A percentile compares a stretch with the other conserved stretches of the same genome.
Conservation (phyloP, 2,113 vertebrate species). For the Forbesichthys papilliferus region DNA sequence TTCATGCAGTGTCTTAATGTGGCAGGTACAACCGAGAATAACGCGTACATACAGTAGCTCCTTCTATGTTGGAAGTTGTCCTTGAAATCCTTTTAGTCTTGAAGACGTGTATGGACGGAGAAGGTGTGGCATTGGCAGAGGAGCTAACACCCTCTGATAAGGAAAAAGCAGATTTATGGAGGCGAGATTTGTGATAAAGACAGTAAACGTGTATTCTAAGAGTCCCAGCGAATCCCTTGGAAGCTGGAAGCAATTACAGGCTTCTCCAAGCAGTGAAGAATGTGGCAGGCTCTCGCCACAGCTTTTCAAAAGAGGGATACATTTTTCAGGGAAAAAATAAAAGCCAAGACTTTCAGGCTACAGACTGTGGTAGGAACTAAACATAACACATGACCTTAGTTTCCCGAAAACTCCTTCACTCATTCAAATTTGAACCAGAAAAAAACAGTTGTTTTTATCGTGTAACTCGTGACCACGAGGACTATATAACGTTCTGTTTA, state of each 20-base stretch:
- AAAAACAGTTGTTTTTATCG: conserved; percentile 4
- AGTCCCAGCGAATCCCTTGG: conserved; percentile 34
- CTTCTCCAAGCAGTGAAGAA: conserved; percentile 60
- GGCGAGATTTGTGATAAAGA: conserved; percentile 54
- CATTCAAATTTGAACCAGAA: conserved; percentile 31
- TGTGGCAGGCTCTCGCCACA: conserved; percentile 61
- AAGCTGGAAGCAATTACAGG: conserved; percentile 75
- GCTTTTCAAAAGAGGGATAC: conserved; percentile 49
- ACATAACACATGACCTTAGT: conserved; percentile 55
- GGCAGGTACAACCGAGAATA: neutral
- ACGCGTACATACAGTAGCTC: neutral
- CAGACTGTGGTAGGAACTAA: conserved; percentile 51
- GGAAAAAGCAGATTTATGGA: conserved; percentile 20
- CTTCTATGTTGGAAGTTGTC: neutral
- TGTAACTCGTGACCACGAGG: conserved; percentile 1
- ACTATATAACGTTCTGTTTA: conserved; percentile 16
- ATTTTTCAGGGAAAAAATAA: conserved; percentile 41
- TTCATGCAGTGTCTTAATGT: conserved; percentile 20
- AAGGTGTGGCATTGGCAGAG: conserved; percentile 3
- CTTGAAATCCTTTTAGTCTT: conserved; percentile 6
- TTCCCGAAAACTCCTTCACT: conserved; percentile 36
- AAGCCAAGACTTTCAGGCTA: conserved; percentile 40
- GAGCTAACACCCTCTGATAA: conserved; percentile 27
- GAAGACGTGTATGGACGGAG: neutral
- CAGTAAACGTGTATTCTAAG: conserved; percentile 33